Base-by-base conservation (phyloP, 1,140 invertebrate genomes). In the Nephila pilipes region DNA sequence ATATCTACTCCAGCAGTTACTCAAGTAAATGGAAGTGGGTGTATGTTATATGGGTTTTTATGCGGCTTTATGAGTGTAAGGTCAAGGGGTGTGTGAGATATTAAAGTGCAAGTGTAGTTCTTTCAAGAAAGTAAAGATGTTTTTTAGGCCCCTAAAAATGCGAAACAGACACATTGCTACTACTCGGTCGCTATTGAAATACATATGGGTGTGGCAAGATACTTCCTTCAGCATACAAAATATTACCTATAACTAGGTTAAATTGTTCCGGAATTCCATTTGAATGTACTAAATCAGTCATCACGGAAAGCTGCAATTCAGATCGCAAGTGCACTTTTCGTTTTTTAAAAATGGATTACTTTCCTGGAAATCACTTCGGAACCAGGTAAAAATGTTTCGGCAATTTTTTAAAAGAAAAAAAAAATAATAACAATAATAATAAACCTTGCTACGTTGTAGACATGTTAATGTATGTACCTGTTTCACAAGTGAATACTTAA, bases 51-150 rank as follows among this genome's bases (percentile, higher is more conserved):
- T 75, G 38, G 60, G 22, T 54, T 83, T 83, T 25, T 57, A 83
- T 57, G n/a, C 46, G 36, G 65, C 29, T 88, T 88, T 88, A 88
- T 75, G 63, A 38, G 38, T 75, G 58, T 25, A 83, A 88, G 87
- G 87, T 88, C 63, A 69, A 29, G 87, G 46, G 58, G 58, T 69
- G 63, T 88, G 87, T 54, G 87, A 88, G 32, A 25, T 75, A 46
- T 46, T 88, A 54, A 88, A 69, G 38, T 29, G 22, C n/a, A 36
- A 75, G 69, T 29, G 6, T 14, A 75, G 69, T 32, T 75, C 69
- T 75, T 36, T 6, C 25, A 32, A 10, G 14, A 29, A 18, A 36
- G 18, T 75, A 75, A 75, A 29, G 29, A 29, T 18, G 32, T 75
- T 75, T 36, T 75, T 75, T 14, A 32, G 69, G 6, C 29, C 18